Base-by-base conservation (phyloP, 2,888 invertebrate species). In the Caenorhabditis sp. region DNA sequence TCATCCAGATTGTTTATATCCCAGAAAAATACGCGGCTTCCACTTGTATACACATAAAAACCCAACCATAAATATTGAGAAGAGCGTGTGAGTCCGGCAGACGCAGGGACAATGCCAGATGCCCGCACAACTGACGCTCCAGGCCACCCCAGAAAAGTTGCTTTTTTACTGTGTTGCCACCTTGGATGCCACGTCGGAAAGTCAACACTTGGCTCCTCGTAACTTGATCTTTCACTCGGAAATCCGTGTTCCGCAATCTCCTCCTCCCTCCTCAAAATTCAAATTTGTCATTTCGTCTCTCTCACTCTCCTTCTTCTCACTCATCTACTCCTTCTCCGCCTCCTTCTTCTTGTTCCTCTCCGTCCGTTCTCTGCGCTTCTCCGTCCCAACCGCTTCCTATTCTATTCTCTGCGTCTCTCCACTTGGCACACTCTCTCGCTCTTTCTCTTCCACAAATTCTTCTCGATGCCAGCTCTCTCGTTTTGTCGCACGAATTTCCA, bases 321-420 rank as follows among this genome's bases (percentile, higher is more conserved):
- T 41, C 41, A 41, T 41, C 41, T 41, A 15, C 41, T 41, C 20
- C 41, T 24, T 26, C 13, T 2, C 11, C 30, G 30, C 9, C 30
- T 30, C 17, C 27, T 24, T 41, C 39, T 32, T 27, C n/a, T 15
- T 22, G 13, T 37, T 45, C 30, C 43, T 35, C 30, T 43, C 65
- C n/a, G n/a, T n/a, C n/a, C n/a, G n/a, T n/a, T n/a, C n/a, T n/a
- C n/a, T n/a, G n/a, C 32, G 35, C 59, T 50, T n/a, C n/a, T 20
- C n/a, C 22, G 11, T 45, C n/a, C 53, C 37, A n/a, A n/a, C n/a
- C n/a, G n/a, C n/a, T n/a, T n/a, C n/a, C n/a, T n/a, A n/a, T n/a
- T n/a, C n/a, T n/a, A n/a, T 46, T 62, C 63, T 59, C 66, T 61
- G 50, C 53, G 55, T 41, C 52, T 59, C 74, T 61, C 46, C 55